Evolutionary conservation across 2,797 vertebrate genomes (phyloP), one percentile per base, ranked within the genome.

Genomic region (Pampus argenteus): DNA sequence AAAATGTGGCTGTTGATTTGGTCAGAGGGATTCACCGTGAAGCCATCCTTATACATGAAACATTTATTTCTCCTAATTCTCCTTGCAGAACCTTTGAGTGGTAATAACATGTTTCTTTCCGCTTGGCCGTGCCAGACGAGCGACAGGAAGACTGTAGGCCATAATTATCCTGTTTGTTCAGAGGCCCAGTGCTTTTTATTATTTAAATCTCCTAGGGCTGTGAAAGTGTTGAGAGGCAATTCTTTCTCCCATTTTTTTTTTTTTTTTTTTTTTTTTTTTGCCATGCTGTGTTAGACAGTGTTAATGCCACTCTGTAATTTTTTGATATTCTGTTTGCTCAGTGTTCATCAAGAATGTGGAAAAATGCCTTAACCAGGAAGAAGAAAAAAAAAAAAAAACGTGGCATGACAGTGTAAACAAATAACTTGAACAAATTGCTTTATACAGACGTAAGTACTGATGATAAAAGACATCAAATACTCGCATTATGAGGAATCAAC

Each of bases 161-260:
- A 94, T 95, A 95, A 95, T 95, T 95, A 95, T 95, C 94, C 93
- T 95, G 94, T 95, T 95, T 95, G 94, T 95, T 95, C 93, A 93
- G 91, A 93, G 91, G 89, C 91, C 92, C 91, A 90, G 90, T 89
- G 90, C 89, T 93, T 94, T 95, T 94, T 93, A 95, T 95, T 95
- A 95, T 95, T 95, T 95, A 95, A 95, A 95, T 95, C 94, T 95
- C 95, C 92, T 83, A 94, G 92, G 94, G 94, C 92, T 90, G 92
- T 87, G 89, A 92, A 91, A 93, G 91, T 91, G 93, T 91, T 92
- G 85, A 91, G 91, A 94, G 93, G 89, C 87, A 83, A 84, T 82
- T 90, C 91, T 92, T 92, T 91, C 81, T 83, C 86, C 86, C 88
- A 84, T 94, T 94, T 94, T 90, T n/a, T n/a, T n/a, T n/a, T n/a